phyloP scores from a whole-genome alignment of 2,888 invertebrate species.

The Xestia sexstrigata region DNA sequence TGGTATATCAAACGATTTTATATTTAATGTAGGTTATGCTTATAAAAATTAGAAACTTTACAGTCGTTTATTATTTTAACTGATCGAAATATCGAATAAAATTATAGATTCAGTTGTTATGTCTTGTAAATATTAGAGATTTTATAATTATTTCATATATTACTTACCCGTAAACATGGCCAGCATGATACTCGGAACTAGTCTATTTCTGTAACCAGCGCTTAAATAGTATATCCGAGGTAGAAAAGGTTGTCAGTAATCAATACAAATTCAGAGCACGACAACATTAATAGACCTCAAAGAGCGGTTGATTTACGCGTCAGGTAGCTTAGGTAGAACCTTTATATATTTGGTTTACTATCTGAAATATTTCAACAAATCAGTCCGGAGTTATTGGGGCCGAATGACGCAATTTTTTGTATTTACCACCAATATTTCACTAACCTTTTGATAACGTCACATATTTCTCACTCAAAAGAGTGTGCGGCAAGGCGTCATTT shows the following conservation, averaged over 20 bases:
- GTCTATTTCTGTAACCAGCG: constrained; percentile 10
- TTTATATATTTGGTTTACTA: constrained; percentile 44
- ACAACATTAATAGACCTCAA: constrained; percentile 10
- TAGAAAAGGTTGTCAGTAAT: neutral
- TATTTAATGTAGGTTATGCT: too few species aligned
- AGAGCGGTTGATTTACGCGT: constrained; percentile 18
- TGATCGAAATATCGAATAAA: too few species aligned
- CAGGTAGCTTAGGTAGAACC: neutral
- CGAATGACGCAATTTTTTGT: constrained; percentile 45
- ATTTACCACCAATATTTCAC: constrained; percentile 58
- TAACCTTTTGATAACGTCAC: constrained; percentile 61
- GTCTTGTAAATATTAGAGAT: too few species aligned
- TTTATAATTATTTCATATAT: too few species aligned
- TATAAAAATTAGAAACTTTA: too few species aligned
- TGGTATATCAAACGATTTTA: too few species aligned
- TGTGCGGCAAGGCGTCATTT: constrained; percentile 73
- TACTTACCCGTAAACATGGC: neutral
- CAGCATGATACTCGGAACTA: neutral
- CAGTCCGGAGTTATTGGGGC: constrained; percentile 43
- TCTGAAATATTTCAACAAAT: constrained; percentile 57
- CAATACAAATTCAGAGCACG: constrained; percentile 12
- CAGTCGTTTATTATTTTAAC: too few species aligned
- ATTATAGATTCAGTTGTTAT: too few species aligned
- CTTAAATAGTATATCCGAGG: neutral
- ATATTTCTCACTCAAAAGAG: constrained; percentile 67